Base-by-base conservation (phyloP, 2,888 invertebrate species). In the Ochlodes sylvanus region DNA sequence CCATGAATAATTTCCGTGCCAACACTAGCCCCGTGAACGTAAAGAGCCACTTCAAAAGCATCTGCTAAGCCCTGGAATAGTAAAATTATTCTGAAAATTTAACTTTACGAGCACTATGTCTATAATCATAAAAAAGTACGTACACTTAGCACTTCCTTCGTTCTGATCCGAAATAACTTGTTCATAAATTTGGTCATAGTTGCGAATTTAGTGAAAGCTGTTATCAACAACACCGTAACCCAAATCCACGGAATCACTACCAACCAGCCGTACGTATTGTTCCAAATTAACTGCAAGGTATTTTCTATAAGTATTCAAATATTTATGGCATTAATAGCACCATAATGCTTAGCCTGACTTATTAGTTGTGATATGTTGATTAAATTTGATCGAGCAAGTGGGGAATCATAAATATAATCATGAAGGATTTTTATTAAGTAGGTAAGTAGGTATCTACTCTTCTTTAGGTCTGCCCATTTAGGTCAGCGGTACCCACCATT, bases 1-100 rank as follows among this genome's bases (percentile, higher is more conserved):
- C 92, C 92, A 70, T 82, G 83, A 73, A 93, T 82, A 7, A 90
- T 74, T 79, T 92, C 92, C 14, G 91, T 87, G 47, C 92, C 92
- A 12, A 87, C 77, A 72, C 90, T 79, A 9, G 85, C 79, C 6
- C 90, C 83, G 76, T 93, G 92, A 62, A 90, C 85, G 74, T 91
- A 92, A 0, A 92, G 76, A 5, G 89, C 83, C 12, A 88, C 79
- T 75, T 89, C 84, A 15, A 92, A 72, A 19, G 88, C 90, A 71
- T 90, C 89, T 32, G 83, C 76, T 55, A 88, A 55, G 44, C 79
- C 78, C 92, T 92, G 73, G 10, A 77, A 76, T 44, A 63, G 38
- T 32, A 55, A 60, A 50, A 44, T 65, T 50, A 52, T 50, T 41
- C 10, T 5, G 34, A 32, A 52, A n/a, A 27, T 52, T 38, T 42